These are phyloP conservation scores for Chromoteleia sp. DNA, from an alignment of 2,888 invertebrate species.

Conservation along the genomic window DNA sequence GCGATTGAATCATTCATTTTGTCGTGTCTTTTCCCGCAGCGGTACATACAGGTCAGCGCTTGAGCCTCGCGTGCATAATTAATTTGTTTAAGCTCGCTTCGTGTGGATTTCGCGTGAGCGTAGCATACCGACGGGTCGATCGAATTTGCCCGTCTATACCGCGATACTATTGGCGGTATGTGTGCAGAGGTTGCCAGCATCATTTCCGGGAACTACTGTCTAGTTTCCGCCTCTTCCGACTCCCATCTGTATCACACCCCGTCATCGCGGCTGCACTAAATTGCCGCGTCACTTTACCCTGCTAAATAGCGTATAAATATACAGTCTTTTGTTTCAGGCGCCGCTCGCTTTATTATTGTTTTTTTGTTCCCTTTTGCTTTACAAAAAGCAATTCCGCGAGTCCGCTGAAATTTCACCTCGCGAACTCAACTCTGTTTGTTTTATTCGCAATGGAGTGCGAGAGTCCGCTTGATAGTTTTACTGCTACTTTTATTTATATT, in stretches of 20 bases:
- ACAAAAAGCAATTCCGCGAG: slow-evolving; percentile 23
- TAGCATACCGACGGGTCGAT: slow-evolving; percentile 54
- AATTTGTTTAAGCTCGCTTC: slow-evolving; percentile 45
- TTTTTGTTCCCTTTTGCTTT: not conserved
- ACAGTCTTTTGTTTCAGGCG: slow-evolving; percentile 34
- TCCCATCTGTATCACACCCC: slow-evolving; percentile 79
- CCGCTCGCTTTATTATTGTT: slow-evolving; percentile 17
- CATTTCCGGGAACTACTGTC: slow-evolving; percentile 82
- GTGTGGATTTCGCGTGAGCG: slow-evolving; percentile 55
- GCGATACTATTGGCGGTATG: slow-evolving; percentile 72
- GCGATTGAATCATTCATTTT: slow-evolving; percentile 26
- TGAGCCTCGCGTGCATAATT: slow-evolving; percentile 36
- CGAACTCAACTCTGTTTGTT: slow-evolving; percentile 9
- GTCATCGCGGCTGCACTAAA: slow-evolving; percentile 50
- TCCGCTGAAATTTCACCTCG: slow-evolving; percentile 22
- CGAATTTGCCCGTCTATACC: slow-evolving; percentile 69
- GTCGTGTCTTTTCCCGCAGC: slow-evolving; percentile 19
- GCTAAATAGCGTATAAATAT: slow-evolving; percentile 39
- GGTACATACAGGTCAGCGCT: slow-evolving; percentile 1
- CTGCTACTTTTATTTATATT: slow-evolving; percentile 31
- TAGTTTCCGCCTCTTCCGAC: slow-evolving; percentile 81
- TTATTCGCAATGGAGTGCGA: slow-evolving; percentile 19
- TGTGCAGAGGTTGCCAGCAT: slow-evolving; percentile 78
- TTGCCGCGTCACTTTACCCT: slow-evolving; percentile 30
- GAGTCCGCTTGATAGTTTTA: slow-evolving; percentile 24